Conservation (phyloP, 2,113 vertebrate genomes). For the Actenoides hombroni region DNA sequence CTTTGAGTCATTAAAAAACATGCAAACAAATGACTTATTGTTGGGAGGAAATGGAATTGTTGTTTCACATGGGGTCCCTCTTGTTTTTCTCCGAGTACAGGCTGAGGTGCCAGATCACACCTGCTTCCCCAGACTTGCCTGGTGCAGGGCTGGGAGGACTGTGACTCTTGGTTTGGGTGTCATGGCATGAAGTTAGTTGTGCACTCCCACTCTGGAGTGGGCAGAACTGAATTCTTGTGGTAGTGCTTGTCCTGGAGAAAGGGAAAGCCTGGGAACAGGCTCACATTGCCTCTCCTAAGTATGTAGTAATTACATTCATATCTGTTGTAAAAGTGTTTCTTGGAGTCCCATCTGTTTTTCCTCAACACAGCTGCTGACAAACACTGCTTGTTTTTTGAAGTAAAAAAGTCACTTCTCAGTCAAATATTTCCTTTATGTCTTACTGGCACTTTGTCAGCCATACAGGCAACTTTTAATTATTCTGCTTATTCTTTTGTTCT, state of each 20-base stretch:
- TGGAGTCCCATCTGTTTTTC: background rate
- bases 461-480: background rate
- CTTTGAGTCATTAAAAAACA: background rate
- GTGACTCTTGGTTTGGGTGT: background rate
- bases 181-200: background rate
- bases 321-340: background rate
- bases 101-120: background rate
- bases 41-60: background rate
- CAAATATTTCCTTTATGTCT: background rate
- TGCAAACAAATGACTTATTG: background rate
- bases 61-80: background rate
- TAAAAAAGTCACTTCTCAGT: slow-evolving; percentile 18
- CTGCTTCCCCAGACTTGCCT: background rate
- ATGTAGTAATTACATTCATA: background rate
- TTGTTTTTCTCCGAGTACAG: background rate
- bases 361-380: background rate
- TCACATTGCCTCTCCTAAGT: background rate
- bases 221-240: background rate
- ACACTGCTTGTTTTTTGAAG: slow-evolving; percentile 10
- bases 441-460: slow-evolving; percentile 2
- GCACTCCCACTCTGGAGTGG: fast-evolving
- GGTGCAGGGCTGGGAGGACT: background rate
- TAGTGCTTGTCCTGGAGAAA: background rate
- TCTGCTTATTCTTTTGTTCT: slow-evolving; percentile 14
- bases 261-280: background rate